These are phyloP conservation scores for Myiothlypis coronata DNA, from an alignment of 2,797 vertebrate genomes.

Conservation along the genomic window DNA sequence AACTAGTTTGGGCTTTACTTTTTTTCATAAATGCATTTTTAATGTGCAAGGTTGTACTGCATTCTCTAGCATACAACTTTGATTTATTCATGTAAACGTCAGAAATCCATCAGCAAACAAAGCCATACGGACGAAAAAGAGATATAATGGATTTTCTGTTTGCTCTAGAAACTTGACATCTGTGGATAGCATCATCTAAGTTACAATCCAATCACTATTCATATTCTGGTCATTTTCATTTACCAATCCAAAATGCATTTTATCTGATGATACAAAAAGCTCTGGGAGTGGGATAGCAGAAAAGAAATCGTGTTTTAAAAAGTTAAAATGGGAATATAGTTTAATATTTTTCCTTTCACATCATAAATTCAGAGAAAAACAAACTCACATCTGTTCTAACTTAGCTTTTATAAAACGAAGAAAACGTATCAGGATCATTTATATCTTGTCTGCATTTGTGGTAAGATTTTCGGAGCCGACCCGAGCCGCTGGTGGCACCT, in stretches of 20 bases:
- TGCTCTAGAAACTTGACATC: conserved; percentile 64
- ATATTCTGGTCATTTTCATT: conserved; percentile 8
- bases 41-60: background rate
- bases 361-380: conserved; percentile 3
- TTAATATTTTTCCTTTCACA: background rate
- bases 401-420: background rate
- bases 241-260: background rate
- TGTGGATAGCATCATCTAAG: conserved; percentile 22
- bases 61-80: background rate
- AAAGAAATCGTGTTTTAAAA: background rate
- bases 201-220: conserved; percentile 1
- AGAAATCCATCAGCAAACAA: conserved; percentile 65
- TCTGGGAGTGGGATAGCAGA: background rate
- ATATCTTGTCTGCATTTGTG: background rate
- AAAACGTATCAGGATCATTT: background rate
- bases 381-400: conserved; percentile 45
- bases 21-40: background rate
- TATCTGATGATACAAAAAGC: background rate
- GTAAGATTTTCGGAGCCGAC: background rate
- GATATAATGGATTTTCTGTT: conserved; percentile 57
- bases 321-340: background rate
- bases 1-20: background rate
- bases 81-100: conserved; percentile 42
- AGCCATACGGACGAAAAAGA: conserved; percentile 59
- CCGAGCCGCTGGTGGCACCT: background rate